Conservation (phyloP, 1,140 invertebrate genomes). For the Colletes latitarsis region DNA sequence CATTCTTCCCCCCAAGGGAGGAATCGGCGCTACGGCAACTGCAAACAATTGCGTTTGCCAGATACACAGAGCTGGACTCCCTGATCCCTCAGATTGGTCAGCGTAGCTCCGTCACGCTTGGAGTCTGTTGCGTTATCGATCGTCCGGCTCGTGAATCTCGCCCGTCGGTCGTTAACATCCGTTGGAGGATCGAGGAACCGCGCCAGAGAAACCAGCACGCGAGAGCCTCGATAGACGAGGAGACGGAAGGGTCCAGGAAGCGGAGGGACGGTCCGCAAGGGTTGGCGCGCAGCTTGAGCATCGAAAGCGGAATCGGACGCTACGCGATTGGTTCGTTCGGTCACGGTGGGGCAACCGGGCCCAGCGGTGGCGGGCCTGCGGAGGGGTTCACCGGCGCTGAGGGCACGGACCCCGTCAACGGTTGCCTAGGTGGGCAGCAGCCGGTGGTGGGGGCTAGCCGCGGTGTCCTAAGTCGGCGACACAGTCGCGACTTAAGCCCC, state of each 20-base stretch:
- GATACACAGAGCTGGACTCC: too few relatives aligned
- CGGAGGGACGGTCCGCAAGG: conserved; percentile 57
- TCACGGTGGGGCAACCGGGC: conserved; percentile 38
- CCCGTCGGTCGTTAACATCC: conserved; percentile 2
- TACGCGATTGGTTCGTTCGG: conserved; percentile 54
- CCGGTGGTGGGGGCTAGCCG: conserved; percentile 61
- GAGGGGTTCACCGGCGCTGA: conserved; percentile 16
- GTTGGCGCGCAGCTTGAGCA: conserved; percentile 65
- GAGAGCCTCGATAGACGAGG: conserved; percentile 14
- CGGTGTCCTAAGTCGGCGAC: conserved; percentile 70
- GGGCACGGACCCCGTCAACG: conserved; percentile 22
- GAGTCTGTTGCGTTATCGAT: neutral
- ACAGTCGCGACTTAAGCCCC: conserved; percentile 75
- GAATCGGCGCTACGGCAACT: too few relatives aligned
- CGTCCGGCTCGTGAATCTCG: neutral
- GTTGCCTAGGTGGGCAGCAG: conserved; percentile 33
- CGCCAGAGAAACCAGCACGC: conserved; percentile 12
- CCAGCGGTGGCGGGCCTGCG: conserved; percentile 22
- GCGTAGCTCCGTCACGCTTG: neutral
- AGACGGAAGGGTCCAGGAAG: conserved; percentile 14
- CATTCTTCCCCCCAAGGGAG: too few relatives aligned
- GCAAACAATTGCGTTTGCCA: too few relatives aligned
- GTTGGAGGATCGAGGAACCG: conserved; percentile 12
- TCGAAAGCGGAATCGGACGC: conserved; percentile 52
- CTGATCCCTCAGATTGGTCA: too few relatives aligned